Conservation (phyloP, 2,113 vertebrate species). For the Orthonyx spaldingii region DNA sequence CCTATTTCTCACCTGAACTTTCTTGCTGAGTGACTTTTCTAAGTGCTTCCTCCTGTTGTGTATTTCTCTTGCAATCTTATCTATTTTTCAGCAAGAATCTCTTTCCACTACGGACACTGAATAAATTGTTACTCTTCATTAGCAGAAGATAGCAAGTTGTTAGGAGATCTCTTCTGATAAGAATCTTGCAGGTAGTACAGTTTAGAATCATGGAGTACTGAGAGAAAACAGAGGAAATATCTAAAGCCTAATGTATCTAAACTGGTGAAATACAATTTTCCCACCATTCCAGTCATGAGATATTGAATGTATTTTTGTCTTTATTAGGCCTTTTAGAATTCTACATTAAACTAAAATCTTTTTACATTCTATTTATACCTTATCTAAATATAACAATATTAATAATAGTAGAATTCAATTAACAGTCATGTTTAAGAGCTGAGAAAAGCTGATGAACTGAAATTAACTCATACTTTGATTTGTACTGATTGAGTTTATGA, state of each 20-base stretch:
- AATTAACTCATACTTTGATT: not conserved
- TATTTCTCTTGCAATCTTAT: not conserved
- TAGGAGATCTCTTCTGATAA: not conserved
- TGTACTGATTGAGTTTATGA: not conserved
- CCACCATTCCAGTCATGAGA: not conserved
- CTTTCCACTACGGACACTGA: not conserved
- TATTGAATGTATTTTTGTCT: not conserved
- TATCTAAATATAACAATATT: not conserved
- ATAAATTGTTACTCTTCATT: not conserved
- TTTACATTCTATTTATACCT: not conserved
- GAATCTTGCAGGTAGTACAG: not conserved
- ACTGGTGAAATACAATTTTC: not conserved
- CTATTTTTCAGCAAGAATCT: not conserved
- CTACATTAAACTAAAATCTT: not conserved
- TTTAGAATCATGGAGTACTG: not conserved
- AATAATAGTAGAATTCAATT: not conserved
- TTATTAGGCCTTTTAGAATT: not conserved
- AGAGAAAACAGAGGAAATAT: not conserved
- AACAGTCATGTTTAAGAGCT: not conserved
- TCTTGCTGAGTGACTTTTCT: not conserved
- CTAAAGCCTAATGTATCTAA: not conserved
- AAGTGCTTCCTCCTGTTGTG: not conserved
- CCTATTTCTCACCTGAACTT: not conserved
- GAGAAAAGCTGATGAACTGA: not conserved
- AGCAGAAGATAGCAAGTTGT: not conserved